Base-by-base conservation (phyloP, 2,888 invertebrate genomes). In the Sminthurides aquaticus region DNA sequence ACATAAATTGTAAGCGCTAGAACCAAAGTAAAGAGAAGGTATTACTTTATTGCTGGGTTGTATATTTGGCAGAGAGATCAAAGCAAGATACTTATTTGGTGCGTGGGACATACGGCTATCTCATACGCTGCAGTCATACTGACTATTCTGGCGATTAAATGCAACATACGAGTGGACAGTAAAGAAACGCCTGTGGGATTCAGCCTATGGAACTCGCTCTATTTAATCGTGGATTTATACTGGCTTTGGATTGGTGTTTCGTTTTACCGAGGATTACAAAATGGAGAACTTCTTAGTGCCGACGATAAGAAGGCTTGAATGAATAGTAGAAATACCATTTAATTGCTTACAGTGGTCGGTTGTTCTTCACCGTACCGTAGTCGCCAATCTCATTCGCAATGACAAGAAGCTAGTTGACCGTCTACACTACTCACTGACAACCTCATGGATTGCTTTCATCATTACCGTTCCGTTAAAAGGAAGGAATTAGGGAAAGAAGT, bases 231-330 rank as follows among this genome's bases (percentile, higher is more conserved):
- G 26, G 62, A 62, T 29, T 48, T 62, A 1, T 62, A 62, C 55
- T 55, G 55, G 8, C 62, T 62, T 25, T 62, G 62, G 62, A 56
- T 62, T 15, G 62, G 62, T 18, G 56, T 56, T 15, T 62, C 62
- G 2, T 62, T 62, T 26, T n/a, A 55, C 55, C n/a, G 54, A n/a
- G 52, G 61, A 5, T 22, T 61, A 22, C 49, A 61, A 61, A 54
- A 54, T 24, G 61, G n/a, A n/a, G n/a, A n/a, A n/a, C n/a, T n/a
- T n/a, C n/a, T n/a, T n/a, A n/a, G n/a, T n/a, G n/a, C 43, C 43
- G 43, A 43, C 8, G 43, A 43, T 43, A 43, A 43, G 43, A 8
- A 43, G 43, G 52, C 52, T 52, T 52, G 52, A 52, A 18, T 18
- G 43, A 43, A 43, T 43, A n/a, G n/a, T n/a, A n/a, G n/a, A n/a